Percentiles rank a stretch among this genome's conserved stretches.
phyloP scores from a whole-genome alignment of 2,113 vertebrate species.

The Actenoides hombroni region DNA sequence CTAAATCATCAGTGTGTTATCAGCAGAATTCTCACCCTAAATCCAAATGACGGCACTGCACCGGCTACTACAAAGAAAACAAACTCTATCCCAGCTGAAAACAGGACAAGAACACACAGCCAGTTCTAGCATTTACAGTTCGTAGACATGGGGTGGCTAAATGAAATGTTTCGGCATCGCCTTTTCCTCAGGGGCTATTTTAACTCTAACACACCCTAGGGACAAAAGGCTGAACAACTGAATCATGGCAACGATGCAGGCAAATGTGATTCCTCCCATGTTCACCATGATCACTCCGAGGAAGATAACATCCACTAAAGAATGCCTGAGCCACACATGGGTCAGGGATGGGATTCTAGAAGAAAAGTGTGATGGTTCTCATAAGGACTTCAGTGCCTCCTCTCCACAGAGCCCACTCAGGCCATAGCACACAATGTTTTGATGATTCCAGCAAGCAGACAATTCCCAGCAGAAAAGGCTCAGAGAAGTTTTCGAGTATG shows the following conservation, averaged over 20 bases:
- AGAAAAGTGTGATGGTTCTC: background rate
- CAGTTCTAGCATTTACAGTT: background rate
- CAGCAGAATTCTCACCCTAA: background rate
- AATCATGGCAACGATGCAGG: background rate
- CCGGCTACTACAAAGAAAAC: background rate
- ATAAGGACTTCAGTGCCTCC: background rate
- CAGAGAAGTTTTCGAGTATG: background rate
- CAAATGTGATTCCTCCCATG: background rate
- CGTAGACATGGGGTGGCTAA: background rate
- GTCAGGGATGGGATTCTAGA: rapidly evolving
- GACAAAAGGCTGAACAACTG: background rate
- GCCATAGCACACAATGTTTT: background rate
- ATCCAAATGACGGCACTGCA: background rate
- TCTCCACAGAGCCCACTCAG: background rate
- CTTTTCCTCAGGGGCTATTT: background rate
- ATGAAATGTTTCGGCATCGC: background rate
- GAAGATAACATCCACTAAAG: background rate
- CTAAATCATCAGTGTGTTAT: too few relatives aligned
- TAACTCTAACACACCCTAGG: background rate
- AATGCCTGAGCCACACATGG: rapidly evolving
- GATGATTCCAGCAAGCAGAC: background rate
- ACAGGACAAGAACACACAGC: background rate
- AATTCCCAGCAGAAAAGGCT: background rate
- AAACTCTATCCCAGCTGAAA: background rate
- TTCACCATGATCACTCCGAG: background rate